These are phyloP conservation scores for Portunus trituberculatus DNA, from an alignment of 1,140 invertebrate genomes.

Conservation along the genomic window DNA sequence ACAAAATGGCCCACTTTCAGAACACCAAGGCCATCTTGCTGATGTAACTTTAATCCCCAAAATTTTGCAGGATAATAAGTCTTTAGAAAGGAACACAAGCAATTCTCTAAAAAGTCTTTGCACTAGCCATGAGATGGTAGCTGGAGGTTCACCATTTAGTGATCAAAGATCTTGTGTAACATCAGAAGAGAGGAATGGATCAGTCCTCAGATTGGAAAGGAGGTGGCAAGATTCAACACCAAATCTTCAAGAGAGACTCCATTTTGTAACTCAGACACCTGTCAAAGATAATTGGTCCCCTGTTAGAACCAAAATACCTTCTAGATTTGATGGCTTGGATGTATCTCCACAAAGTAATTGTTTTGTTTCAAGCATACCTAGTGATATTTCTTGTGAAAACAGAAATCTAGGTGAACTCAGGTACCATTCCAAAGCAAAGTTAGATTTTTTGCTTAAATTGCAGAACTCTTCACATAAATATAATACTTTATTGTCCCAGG, in stretches of 20 bases:
- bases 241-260: background rate
- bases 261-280: background rate
- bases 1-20: background rate
- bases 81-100: background rate
- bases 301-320: background rate
- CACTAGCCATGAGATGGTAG: background rate
- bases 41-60: background rate
- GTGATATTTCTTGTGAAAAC: background rate
- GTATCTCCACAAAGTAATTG: background rate
- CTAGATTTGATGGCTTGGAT: slow-evolving; percentile 16
- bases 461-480: background rate
- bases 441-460: slow-evolving; percentile 13
- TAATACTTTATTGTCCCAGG: background rate
- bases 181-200: background rate
- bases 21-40: background rate
- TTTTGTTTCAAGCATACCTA: background rate
- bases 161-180: background rate
- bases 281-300: background rate
- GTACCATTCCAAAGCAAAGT: slow-evolving; percentile 33
- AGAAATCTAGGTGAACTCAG: background rate
- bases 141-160: background rate
- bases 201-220: background rate
- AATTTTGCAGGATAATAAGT: background rate
- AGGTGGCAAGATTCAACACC: background rate
- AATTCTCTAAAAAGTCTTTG: background rate